Conservation (phyloP, 2,888 invertebrate species). For the Oxyscelio sp. region DNA sequence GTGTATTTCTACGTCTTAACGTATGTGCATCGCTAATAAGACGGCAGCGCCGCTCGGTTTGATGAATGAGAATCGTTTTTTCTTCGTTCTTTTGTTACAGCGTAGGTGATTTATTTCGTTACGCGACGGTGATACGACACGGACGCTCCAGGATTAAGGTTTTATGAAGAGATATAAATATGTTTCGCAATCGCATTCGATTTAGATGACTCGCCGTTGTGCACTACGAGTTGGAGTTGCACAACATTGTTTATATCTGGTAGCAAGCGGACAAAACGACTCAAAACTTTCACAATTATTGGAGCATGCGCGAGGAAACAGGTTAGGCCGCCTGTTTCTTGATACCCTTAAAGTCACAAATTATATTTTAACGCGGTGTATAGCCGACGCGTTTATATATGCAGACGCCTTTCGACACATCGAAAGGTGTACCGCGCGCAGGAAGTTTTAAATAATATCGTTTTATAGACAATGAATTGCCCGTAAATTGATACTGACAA, state of each 20-base stretch:
- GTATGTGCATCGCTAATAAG: slow-evolving; percentile 39
- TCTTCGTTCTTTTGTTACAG: slow-evolving; percentile 22
- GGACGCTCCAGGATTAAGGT: slow-evolving; percentile 16
- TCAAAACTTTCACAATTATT: slow-evolving; percentile 68
- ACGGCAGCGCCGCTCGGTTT: slow-evolving; percentile 11
- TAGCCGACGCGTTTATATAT: no score
- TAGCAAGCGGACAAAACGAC: slow-evolving; percentile 41
- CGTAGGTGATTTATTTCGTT: slow-evolving; percentile 27
- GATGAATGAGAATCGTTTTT: slow-evolving; percentile 46
- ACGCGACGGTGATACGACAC: slow-evolving; percentile 17
- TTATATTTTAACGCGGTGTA: slow-evolving; percentile 13
- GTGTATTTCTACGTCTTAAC: not conserved
- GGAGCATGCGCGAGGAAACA: slow-evolving; percentile 58
- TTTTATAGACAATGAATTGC: slow-evolving; percentile 32
- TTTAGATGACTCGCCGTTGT: slow-evolving; percentile 44
- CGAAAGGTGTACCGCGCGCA: slow-evolving; percentile 13
- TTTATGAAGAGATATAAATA: slow-evolving; percentile 27
- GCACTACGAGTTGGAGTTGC: slow-evolving; percentile 11
- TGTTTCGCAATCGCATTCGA: slow-evolving; percentile 44
- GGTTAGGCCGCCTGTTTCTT: slow-evolving; percentile 5
- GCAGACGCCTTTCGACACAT: no score
- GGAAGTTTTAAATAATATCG: slow-evolving; percentile 32
- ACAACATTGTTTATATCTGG: slow-evolving; percentile 37
- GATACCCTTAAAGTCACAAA: slow-evolving; percentile 41
- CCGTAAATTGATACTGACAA: slow-evolving; percentile 23